Evolutionary conservation across 2,888 invertebrate species (phyloP), one percentile per base, ranked within the genome.

Genomic region (Sinohyriopsis cumingii): DNA sequence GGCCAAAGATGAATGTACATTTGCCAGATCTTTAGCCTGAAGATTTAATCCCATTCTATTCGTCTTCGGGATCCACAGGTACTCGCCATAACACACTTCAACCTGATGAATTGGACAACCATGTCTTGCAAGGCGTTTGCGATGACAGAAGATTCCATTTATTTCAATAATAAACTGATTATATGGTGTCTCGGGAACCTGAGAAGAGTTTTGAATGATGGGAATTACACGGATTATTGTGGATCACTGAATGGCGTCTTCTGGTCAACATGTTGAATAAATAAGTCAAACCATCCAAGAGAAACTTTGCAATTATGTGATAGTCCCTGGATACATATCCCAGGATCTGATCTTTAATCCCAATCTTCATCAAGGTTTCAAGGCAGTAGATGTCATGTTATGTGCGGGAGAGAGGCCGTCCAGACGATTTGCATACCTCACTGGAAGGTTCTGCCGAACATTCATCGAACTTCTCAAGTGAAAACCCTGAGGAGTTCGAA

Each of bases 41-140:
- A 33, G 75, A 77, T 59, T 61, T 62, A 3, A 28, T 70, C 55
- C 62, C 60, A 3, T 69, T 68, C 54, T 71, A 71, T 53, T 67
- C 64, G 59, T 69, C 75, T 19, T 75, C 77, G 28, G 77, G 77
- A 9, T 71, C 71, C 24, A 72, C 75, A 15, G 77, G 75, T 19
- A 65, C 64, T 77, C 18, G 56, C 57, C 12, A 71, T 68, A 55
- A 69, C 75, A 9, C 77, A 77, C 63, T 77, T 68, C 55, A 33
- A 56, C 18, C 64, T 68, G 1, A 22, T 77, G n/a, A 77, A 77
- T 55, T 66, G 65, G 66, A 71, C 73, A 1, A 28, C 53, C 19
- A 24, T 57, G 19, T 54, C n/a, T 3, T 53, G 68, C 56, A 53
- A 9, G 24, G 28, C 19, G 3, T 18, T 69, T 6, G 25, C 54